phyloP scores from a whole-genome alignment of 2,113 vertebrate species.

The Loxodonta africana region DNA sequence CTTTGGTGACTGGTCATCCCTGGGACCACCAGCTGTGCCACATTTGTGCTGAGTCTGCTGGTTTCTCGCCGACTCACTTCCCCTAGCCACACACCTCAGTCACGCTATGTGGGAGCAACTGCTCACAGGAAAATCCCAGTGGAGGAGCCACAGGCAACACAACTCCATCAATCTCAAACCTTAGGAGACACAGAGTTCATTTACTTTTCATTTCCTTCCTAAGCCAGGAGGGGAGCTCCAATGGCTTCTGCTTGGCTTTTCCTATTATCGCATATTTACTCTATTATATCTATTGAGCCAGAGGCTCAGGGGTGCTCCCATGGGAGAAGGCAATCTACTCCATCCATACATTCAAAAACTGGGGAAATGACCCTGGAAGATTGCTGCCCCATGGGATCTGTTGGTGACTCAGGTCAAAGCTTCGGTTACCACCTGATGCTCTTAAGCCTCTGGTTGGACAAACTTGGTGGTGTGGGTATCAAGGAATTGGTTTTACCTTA shows the following conservation, averaged over 20 bases:
- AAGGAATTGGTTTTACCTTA: not conserved
- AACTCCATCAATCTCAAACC: too few relatives aligned
- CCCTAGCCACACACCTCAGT: too few relatives aligned
- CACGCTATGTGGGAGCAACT: too few relatives aligned
- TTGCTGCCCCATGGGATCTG: rapidly evolving
- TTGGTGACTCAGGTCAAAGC: not conserved
- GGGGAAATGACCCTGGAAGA: not conserved
- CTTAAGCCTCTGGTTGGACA: not conserved
- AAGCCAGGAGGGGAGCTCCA: not conserved
- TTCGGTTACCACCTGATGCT: not conserved
- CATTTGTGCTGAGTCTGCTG: too few relatives aligned
- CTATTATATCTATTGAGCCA: not conserved
- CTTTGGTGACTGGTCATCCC: too few relatives aligned
- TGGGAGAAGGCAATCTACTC: not conserved
- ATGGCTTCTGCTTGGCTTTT: not conserved
- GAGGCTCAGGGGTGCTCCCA: too few relatives aligned
- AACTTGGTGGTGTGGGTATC: not conserved
- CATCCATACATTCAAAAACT: not conserved
- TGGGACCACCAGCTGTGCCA: too few relatives aligned
- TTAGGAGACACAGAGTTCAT: too few relatives aligned
- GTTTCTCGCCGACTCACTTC: too few relatives aligned
- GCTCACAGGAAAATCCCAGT: too few relatives aligned
- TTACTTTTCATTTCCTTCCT: not conserved
- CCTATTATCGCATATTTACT: not conserved
- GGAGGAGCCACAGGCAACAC: too few relatives aligned